phyloP scores from a whole-genome alignment of 2,113 vertebrate genomes.

The Atherinomorus stipes region DNA sequence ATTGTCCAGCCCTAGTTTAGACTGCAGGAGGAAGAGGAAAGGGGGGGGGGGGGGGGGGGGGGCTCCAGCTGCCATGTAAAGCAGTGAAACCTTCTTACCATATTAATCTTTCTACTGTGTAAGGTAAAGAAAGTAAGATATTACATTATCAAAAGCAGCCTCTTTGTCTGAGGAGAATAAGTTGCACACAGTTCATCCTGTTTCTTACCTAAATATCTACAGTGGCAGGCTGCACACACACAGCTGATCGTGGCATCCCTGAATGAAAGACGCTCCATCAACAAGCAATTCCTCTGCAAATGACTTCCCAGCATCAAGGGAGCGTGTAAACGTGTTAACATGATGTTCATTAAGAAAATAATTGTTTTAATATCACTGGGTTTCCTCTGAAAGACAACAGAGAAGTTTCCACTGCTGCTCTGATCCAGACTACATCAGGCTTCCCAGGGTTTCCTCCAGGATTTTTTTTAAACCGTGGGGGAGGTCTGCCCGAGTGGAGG shows the following conservation, averaged over 20 bases:
- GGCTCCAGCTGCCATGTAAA: slow-evolving; percentile 9
- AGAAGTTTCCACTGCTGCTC: too few species aligned
- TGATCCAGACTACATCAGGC: too few species aligned
- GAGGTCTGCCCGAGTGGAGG: too few species aligned
- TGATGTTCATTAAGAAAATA: slow-evolving; percentile 35
- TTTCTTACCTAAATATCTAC: too few species aligned
- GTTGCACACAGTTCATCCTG: background rate
- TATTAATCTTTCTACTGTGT: slow-evolving; percentile 23
- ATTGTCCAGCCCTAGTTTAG: slow-evolving; percentile 30
- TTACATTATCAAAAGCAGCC: background rate
- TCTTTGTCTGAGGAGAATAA: background rate
- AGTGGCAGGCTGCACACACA: too few species aligned
- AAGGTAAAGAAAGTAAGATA: slow-evolving; percentile 11
- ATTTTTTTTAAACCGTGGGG: too few species aligned
- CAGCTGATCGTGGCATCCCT: slow-evolving; percentile 8
- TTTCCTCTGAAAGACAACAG: slow-evolving; percentile 5
- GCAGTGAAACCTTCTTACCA: background rate
- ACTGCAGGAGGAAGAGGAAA: background rate
- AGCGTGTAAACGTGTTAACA: slow-evolving; percentile 32
- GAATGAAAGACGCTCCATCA: slow-evolving; percentile 21
- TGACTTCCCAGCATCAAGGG: slow-evolving; percentile 29
- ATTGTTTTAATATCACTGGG: slow-evolving; percentile 24
- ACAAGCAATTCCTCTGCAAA: slow-evolving; percentile 29
- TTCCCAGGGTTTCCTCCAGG: too few species aligned
- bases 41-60: background rate